These are phyloP conservation scores for Dendronephthya gigantea DNA, from an alignment of 64 coral and sea anemone genomes.

Conservation along the genomic window DNA sequence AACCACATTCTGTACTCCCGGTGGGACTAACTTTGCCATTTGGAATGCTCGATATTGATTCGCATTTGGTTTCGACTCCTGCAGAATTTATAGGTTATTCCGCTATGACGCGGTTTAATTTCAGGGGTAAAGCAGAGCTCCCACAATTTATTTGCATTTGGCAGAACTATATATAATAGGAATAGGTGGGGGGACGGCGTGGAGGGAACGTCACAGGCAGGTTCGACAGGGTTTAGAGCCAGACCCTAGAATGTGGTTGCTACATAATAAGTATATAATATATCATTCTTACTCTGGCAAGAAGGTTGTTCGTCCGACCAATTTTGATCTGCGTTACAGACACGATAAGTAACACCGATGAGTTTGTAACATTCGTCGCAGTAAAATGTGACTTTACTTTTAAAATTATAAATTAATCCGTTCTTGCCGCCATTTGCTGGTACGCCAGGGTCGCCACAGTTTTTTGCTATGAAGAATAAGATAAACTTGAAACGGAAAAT, in stretches of 20 bases:
- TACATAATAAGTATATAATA: too few relatives aligned
- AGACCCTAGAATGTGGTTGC: too few relatives aligned
- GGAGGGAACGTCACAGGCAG: too few relatives aligned
- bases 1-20: neutral
- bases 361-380: conserved; percentile 7
- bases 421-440: neutral
- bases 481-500: too few relatives aligned
- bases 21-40: neutral
- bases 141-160: too few relatives aligned
- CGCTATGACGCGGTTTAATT: too few relatives aligned
- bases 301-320: conserved; percentile 1
- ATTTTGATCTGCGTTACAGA: neutral
- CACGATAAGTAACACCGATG: neutral
- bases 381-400: neutral
- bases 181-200: too few relatives aligned
- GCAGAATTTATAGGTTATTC: neutral
- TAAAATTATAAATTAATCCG: neutral
- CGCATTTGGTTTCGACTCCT: neutral
- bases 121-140: too few relatives aligned
- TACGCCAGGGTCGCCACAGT: neutral
- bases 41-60: neutral
- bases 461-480: neutral
- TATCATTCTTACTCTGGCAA: neutral
- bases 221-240: too few relatives aligned
- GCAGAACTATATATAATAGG: too few relatives aligned